Percentiles rank a stretch among this genome's conserved stretches.
Evolutionary conservation across 2,888 invertebrate genomes (phyloP).

Genomic region (Latheticus oryzae): DNA sequence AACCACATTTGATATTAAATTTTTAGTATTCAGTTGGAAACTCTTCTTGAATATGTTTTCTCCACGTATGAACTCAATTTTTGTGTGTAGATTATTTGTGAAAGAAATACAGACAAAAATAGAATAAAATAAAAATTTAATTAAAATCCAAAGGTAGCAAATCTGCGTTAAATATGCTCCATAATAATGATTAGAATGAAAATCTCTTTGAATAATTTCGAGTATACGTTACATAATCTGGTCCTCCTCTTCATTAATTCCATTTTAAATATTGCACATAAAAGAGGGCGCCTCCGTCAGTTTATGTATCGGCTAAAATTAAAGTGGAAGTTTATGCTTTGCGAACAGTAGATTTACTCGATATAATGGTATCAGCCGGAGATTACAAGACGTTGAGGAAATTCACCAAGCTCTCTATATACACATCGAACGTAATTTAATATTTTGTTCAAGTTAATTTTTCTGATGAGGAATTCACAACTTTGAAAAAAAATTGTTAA

Average conservation of each 20-base stretch:
- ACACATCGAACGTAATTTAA: slow-evolving; percentile 35
- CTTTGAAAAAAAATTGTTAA: background rate
- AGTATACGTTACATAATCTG: too few relatives aligned
- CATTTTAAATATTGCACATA: slow-evolving; percentile 30
- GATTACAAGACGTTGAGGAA: slow-evolving; percentile 39
- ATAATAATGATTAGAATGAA: too few relatives aligned
- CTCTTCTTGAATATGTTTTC: too few relatives aligned
- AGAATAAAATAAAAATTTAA: too few relatives aligned
- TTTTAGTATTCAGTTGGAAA: too few relatives aligned
- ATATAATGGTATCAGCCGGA: slow-evolving; percentile 38
- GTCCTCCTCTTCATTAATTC: slow-evolving; percentile 28
- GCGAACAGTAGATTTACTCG: slow-evolving; percentile 29
- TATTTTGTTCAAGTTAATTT: slow-evolving; percentile 37
- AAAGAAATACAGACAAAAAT: too few relatives aligned
- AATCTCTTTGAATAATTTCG: too few relatives aligned
- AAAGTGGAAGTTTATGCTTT: slow-evolving; percentile 28
- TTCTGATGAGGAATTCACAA: slow-evolving; percentile 3
- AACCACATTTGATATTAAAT: too few relatives aligned
- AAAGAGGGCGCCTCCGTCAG: slow-evolving; percentile 19
- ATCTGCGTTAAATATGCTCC: too few relatives aligned
- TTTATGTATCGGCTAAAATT: slow-evolving; percentile 35
- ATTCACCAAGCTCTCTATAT: slow-evolving; percentile 34
- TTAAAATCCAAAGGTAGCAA: too few relatives aligned
- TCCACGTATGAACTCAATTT: too few relatives aligned
- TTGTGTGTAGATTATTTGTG: too few relatives aligned